A percentile compares a stretch with the other conserved stretches of the same genome.
Conservation (phyloP, 2,113 vertebrate species). For the Cynopterus brachyotis region DNA sequence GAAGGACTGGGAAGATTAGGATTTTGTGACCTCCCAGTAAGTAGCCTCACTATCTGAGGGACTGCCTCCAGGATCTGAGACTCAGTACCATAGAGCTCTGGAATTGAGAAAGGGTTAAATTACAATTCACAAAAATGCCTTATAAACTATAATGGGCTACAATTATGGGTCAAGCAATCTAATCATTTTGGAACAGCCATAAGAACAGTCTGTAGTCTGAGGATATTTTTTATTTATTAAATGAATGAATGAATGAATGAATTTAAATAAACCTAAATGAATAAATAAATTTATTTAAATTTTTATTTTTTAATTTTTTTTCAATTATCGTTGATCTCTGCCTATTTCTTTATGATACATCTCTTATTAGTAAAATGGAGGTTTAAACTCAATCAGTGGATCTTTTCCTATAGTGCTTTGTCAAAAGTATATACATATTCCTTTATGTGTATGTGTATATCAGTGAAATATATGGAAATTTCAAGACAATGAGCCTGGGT, state of each 20-base stretch:
- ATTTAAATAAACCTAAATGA: too few species aligned
- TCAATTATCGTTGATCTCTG: neutral
- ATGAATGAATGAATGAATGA: too few species aligned
- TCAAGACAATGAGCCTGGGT: neutral
- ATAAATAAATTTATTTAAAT: too few species aligned
- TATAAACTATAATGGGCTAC: neutral
- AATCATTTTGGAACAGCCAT: neutral
- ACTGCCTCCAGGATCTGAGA: neutral
- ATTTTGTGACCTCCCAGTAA: neutral
- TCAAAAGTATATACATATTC: neutral
- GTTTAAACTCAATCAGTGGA: neutral
- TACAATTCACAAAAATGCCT: neutral
- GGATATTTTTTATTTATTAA: too few species aligned
- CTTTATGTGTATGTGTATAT: neutral
- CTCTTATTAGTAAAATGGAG: neutral
- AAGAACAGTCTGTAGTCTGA: neutral
- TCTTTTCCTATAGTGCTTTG: neutral
- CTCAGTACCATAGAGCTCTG: neutral
- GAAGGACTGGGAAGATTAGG: neutral
- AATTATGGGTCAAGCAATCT: neutral
- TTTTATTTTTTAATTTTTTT: too few species aligned
- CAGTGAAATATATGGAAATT: neutral
- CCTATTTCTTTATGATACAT: neutral
- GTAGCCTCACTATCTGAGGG: neutral
- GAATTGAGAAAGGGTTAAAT: neutral